Base-by-base conservation (phyloP, 2,888 invertebrate species). In the Epinotia ramella region DNA sequence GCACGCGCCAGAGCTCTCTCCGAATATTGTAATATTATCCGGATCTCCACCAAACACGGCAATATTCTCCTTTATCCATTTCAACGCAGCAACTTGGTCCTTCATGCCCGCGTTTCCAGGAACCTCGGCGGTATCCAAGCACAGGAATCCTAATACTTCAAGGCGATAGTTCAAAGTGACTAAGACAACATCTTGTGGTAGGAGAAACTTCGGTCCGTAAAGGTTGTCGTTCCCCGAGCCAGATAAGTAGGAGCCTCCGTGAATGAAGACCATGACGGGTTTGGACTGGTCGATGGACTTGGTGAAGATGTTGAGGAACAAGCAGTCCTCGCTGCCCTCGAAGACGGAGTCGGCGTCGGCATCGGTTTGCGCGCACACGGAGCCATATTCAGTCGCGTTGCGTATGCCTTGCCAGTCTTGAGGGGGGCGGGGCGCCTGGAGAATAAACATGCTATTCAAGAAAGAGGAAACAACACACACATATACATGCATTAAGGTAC, bases 221-320 rank as follows among this genome's bases (percentile, higher is more conserved):
- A 79, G 56, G 9, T 80, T 80, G 28, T 77, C 72, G 40, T 80
- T 78, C n/a, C 84, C 83, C 16, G 82, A 81, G 7, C 88, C 87
- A 18, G 78, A 68, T 67, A 81, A 78, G 77, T 80, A 87, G 44
- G 81, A 82, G 18, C 87, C 88, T 13, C 86, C 86, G 68, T 88
- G 86, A 20, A 88, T 81, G 77, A 79, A 88, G 3, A 89, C 81
- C 80, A 88, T 82, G 6, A 88, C 88, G 0, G 87, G 86, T 33
- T 83, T 74, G 44, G 63, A 53, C 0, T 74, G 28, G 46, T 68
- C 40, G 11, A 80, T 40, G 16, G 77, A 77, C 64, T 73, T 79
- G 5, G 82, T 80, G 74, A 84, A 84, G 24, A 85, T 79, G 64
- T 85, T 85, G 9, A 85, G 77, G 71, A 81, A 85, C 20, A 85